Evolutionary conservation across 2,113 vertebrate species (phyloP).

Genomic region (Sinocyclocheilus anshuiensis): DNA sequence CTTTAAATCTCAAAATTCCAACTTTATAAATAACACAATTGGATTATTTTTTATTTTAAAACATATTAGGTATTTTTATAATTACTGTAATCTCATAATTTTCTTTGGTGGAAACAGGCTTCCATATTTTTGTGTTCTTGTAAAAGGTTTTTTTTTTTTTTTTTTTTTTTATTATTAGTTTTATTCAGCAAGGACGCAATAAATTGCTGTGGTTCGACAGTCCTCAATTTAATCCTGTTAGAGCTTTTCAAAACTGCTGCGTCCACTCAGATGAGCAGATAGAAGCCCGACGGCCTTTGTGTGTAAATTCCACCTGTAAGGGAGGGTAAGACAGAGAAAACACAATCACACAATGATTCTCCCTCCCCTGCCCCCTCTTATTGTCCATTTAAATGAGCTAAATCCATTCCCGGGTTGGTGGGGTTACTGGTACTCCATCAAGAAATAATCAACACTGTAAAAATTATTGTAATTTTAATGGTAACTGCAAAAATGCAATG

Average conservation of each 20-base stretch:
- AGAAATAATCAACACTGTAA: not conserved
- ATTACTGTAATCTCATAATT: too few relatives aligned
- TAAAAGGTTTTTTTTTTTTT: not conserved
- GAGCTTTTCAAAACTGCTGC: slow-evolving; percentile 81
- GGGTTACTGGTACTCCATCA: not conserved
- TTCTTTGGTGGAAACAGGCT: too few relatives aligned
- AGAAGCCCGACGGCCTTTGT: slow-evolving; percentile 69
- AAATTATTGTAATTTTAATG: not conserved
- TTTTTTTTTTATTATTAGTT: too few relatives aligned
- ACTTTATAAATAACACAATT: too few relatives aligned
- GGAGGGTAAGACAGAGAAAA: slow-evolving; percentile 15
- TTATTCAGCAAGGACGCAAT: too few relatives aligned
- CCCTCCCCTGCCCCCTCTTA: slow-evolving; percentile 36
- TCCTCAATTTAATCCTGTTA: slow-evolving; percentile 76
- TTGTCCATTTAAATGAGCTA: not conserved
- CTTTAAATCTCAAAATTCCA: too few relatives aligned
- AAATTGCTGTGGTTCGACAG: slow-evolving; percentile 51
- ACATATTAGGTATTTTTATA: too few relatives aligned
- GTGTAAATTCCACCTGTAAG: slow-evolving; percentile 69
- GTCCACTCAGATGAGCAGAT: slow-evolving; percentile 77
- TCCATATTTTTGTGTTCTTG: not conserved
- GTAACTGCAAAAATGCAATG: not conserved
- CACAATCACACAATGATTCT: slow-evolving; percentile 16
- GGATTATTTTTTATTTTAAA: too few relatives aligned
- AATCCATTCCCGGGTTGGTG: not conserved